Percentiles rank a stretch among this genome's conserved stretches.
Conservation (phyloP, 2,797 vertebrate genomes). For the Hydrolagus colliei region DNA sequence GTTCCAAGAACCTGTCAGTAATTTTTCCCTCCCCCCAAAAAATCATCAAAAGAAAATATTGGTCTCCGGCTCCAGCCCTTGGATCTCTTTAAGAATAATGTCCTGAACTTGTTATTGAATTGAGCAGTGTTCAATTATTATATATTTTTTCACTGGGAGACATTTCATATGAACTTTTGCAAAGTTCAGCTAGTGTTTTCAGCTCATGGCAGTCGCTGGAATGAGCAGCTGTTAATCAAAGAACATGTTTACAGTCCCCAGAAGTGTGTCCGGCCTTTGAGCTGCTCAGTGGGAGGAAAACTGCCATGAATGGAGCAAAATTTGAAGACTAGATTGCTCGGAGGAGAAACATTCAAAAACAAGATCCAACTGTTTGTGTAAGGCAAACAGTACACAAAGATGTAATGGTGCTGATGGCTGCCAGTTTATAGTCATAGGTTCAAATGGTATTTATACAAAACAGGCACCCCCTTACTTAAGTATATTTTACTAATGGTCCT, state of each 20-base stretch:
- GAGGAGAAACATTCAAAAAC: background rate
- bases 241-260: background rate
- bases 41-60: background rate
- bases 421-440: constrained; percentile 27
- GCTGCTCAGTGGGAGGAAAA: background rate
- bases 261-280: too few species aligned
- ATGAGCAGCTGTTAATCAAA: background rate
- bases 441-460: constrained; percentile 23
- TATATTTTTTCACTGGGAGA: background rate
- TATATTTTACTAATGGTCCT: background rate
- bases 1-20: too few species aligned
- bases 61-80: background rate
- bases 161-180: background rate
- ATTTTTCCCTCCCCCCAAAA: too few species aligned
- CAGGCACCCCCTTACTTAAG: constrained; percentile 18
- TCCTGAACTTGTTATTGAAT: too few species aligned
- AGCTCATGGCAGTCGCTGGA: constrained; percentile 6
- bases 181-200: background rate
- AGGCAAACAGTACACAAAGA: constrained; percentile 26
- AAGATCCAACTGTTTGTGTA: constrained; percentile 23
- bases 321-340: background rate
- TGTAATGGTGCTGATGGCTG: constrained; percentile 22
- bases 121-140: background rate
- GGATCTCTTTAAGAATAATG: background rate
- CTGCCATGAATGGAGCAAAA: constrained; percentile 14